A percentile compares a stretch with the other conserved stretches of the same genome.
These are phyloP conservation scores for Linhomoeus sp. DNA, from an alignment of 2,888 invertebrate species.

Conservation along the genomic window DNA sequence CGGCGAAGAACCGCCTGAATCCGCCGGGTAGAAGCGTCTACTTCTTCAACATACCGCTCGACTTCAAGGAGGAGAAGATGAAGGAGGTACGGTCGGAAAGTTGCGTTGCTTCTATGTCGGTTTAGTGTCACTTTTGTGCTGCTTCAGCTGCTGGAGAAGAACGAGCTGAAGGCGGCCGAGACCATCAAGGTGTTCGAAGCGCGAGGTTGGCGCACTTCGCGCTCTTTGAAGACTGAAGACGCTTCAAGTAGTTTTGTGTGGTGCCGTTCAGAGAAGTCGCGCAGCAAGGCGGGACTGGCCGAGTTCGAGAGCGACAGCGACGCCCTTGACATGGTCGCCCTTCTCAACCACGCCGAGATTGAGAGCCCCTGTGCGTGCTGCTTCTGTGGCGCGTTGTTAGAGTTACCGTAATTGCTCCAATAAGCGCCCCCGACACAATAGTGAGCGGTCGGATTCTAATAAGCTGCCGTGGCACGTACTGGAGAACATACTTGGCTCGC, in stretches of 20 bases:
- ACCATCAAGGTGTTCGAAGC: slow-evolving; percentile 52
- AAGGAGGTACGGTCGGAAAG: slow-evolving; percentile 43
- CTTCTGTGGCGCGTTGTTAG: too few species aligned
- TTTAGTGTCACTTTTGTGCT: not conserved
- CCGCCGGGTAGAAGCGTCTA: slow-evolving; percentile 28
- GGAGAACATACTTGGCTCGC: too few species aligned
- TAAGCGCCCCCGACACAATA: too few species aligned
- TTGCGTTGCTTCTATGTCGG: slow-evolving; percentile 13
- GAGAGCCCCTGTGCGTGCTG: slow-evolving; percentile 63
- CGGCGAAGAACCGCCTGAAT: slow-evolving; percentile 80
- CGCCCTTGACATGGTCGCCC: slow-evolving; percentile 78
- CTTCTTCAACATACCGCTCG: slow-evolving; percentile 93
- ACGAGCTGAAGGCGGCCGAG: slow-evolving; percentile 12
- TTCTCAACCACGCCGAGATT: slow-evolving; percentile 83
- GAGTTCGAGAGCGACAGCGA: slow-evolving; percentile 78
- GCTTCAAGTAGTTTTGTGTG: not conserved
- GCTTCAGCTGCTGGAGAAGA: not conserved
- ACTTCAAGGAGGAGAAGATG: slow-evolving; percentile 70
- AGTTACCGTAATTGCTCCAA: too few species aligned
- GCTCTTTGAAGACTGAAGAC: not conserved
- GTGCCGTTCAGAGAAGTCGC: not conserved
- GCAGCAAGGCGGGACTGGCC: slow-evolving; percentile 63
- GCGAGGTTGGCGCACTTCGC: slow-evolving; percentile 41
- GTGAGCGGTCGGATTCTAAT: too few species aligned
- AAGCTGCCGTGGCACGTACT: too few species aligned